Base-by-base conservation (phyloP, 2,113 vertebrate species). In the Myanophis thanlyinensis region DNA sequence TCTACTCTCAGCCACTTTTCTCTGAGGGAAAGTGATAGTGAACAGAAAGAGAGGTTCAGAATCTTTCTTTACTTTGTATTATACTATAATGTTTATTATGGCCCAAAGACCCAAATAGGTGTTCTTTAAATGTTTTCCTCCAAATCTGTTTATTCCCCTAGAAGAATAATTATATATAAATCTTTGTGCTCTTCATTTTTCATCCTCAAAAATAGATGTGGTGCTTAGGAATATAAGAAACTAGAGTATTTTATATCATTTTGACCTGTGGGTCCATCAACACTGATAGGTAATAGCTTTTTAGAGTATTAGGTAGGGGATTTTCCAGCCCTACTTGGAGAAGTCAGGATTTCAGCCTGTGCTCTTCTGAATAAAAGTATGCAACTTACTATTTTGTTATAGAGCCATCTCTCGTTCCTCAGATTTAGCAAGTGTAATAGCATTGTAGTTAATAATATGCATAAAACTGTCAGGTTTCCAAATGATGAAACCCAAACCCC, bases 321-420 rank as follows among this genome's bases (percentile, higher is more conserved):
- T 80, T 80, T 80, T 40, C 73, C 35, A 44, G 18, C 35, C 18
- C 35, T 80, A 44, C 35, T 10, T 80, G 23, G 35, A 80, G 18
- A 44, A 44, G 35, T 35, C 62, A 73, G 62, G 5, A 30, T 73
- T n/a, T 18, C 62, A 67, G n/a, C 4, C 30, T 67, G 12, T 80
- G 11, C 22, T n/a, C 30, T 40, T 54, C 49, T 27, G 15, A 48
- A 67, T 62, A 5, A 90, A 52, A 52, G 12, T 40, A 54, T 4
- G 8, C 8, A 1, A 4, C 22, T 40, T 56, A 20, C 27, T 9
- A 18, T 51, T 84, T 35, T 47, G 49, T 49, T 48, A 1, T 56
- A 30, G 90, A 2, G 91, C 11, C 20, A 48, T 73, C 80, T 94
- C 95, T 89, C 0, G 67, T 93, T 91, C 86, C 86, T 62, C n/a